phyloP scores from a whole-genome alignment of 1,140 invertebrate genomes.

The Drosophila willistoni region DNA sequence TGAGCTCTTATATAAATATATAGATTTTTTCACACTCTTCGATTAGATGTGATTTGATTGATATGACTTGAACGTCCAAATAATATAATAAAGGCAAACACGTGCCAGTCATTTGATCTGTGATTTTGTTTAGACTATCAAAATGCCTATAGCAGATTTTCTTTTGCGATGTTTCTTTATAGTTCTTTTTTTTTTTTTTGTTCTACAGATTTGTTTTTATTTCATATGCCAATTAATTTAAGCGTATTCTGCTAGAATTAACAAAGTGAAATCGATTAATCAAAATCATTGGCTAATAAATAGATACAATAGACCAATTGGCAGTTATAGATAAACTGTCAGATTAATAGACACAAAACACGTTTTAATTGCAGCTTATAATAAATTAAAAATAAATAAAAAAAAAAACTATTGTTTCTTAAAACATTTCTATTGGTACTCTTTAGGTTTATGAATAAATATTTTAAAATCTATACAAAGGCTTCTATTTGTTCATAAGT shows the following conservation, averaged over 20 bases:
- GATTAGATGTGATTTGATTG: constrained; percentile 4
- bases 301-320: constrained; percentile 12
- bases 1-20: not conserved
- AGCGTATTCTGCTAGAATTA: not conserved
- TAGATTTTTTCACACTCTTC: constrained; percentile 9
- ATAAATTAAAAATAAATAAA: not conserved
- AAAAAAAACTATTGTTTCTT: not conserved
- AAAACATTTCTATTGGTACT: no score
- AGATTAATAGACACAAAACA: not conserved
- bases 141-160: constrained; percentile 8
- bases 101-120: constrained; percentile 20
- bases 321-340: constrained; percentile 1
- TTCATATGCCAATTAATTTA: constrained; percentile 27
- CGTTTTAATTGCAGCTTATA: constrained; percentile 4
- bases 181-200: not conserved
- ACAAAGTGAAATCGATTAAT: constrained; percentile 16
- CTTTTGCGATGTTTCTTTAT: not conserved
- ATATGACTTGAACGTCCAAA: not conserved
- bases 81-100: constrained; percentile 15
- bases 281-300: constrained; percentile 4
- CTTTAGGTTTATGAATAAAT: no score
- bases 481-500: no score
- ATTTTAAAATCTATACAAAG: no score
- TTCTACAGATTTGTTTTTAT: not conserved
- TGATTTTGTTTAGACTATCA: constrained; percentile 23